These are phyloP conservation scores for Callyntrura sp. DNA, from an alignment of 2,888 invertebrate species.

Conservation along the genomic window DNA sequence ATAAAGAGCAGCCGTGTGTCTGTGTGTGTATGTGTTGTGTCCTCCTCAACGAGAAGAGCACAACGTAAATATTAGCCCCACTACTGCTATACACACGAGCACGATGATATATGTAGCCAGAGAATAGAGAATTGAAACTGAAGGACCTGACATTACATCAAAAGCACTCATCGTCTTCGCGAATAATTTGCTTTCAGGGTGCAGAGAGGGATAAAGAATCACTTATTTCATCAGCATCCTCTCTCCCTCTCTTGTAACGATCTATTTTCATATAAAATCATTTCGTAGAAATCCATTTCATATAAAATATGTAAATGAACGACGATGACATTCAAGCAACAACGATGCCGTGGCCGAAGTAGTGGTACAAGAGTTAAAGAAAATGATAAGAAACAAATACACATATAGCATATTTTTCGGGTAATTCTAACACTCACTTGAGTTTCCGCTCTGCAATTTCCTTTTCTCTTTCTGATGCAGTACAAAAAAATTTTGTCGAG, in stretches of 20 bases:
- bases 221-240: conserved; percentile 9
- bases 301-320: not conserved
- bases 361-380: not conserved
- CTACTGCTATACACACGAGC: no score
- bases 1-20: not conserved
- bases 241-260: no score
- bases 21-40: not conserved
- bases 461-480: no score
- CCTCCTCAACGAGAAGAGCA: not conserved
- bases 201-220: not conserved
- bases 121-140: conserved; percentile 27
- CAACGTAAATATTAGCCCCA: conserved; percentile 25
- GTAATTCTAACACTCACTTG: no score
- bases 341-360: no score
- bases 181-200: conserved; percentile 23
- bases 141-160: conserved; percentile 50
- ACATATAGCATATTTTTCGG: no score
- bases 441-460: no score
- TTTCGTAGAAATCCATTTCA: not conserved
- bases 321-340: not conserved
- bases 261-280: not conserved
- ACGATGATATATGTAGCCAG: not conserved
- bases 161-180: conserved; percentile 28
- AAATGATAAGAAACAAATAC: not conserved
- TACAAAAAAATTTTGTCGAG: no score